Conservation (phyloP, 2,797 vertebrate species). For the Catamblyrhynchus diadema region DNA sequence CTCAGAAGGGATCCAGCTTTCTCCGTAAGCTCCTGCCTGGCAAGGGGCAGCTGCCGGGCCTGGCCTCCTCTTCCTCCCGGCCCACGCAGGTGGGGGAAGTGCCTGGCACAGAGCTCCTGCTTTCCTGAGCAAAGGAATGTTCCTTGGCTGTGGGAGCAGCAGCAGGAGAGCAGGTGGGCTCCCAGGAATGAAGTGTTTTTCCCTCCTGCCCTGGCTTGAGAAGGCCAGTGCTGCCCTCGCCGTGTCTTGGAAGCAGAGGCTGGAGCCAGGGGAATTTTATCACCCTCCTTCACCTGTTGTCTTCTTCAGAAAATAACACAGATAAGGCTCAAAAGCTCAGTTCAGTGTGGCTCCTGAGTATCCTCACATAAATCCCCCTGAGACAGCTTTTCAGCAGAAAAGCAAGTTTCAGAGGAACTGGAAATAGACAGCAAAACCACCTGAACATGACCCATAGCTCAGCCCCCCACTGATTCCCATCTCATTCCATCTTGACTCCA, state of each 20-base stretch:
- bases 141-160: not conserved
- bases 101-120: slow-evolving; percentile 14
- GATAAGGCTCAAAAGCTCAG: not conserved
- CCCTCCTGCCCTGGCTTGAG: not conserved
- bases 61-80: slow-evolving; percentile 5
- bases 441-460: not conserved
- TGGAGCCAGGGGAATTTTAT: not conserved
- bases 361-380: not conserved
- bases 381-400: not conserved
- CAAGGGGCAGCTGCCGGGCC: not conserved
- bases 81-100: not conserved
- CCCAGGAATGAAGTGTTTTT: not conserved
- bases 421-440: not conserved
- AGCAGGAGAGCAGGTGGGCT: not conserved
- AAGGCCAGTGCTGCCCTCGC: accelerated
- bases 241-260: not conserved
- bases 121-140: slow-evolving; percentile 36
- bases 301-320: not conserved
- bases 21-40: not conserved
- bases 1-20: slow-evolving; percentile 15
- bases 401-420: not conserved
- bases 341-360: accelerated
- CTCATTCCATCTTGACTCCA: not conserved
- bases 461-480: accelerated
- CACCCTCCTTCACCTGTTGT: not conserved